phyloP scores from a whole-genome alignment of 2,797 vertebrate species.

The Todus mexicanus region DNA sequence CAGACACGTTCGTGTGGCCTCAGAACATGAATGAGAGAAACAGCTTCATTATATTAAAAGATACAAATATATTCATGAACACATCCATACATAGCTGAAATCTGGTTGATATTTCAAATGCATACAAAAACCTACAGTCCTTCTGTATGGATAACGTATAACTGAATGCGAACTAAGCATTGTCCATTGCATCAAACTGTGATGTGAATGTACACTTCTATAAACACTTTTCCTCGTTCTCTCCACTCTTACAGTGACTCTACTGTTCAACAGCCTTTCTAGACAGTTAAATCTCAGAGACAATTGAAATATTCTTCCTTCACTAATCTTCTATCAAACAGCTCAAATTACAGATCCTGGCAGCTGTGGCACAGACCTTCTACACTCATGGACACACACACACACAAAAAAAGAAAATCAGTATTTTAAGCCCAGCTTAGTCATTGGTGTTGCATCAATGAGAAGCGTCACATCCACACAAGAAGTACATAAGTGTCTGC shows the following conservation, averaged over 20 bases:
- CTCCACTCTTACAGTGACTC: background rate
- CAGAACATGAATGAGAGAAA: background rate
- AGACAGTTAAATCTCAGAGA: background rate
- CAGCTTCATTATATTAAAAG: background rate
- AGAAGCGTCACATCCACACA: background rate
- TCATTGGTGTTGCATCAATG: background rate
- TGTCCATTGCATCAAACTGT: background rate
- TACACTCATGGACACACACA: background rate
- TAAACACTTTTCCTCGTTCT: background rate
- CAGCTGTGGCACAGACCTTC: background rate
- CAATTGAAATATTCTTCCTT: background rate
- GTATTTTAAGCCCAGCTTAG: background rate
- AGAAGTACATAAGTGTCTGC: background rate
- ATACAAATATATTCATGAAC: background rate
- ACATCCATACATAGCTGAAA: background rate
- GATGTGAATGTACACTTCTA: background rate
- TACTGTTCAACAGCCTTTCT: background rate
- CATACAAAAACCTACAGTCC: background rate
- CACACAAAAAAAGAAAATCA: background rate
- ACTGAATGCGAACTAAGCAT: background rate
- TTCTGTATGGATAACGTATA: background rate
- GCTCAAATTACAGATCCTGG: background rate
- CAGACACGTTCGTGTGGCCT: background rate
- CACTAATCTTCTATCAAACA: background rate
- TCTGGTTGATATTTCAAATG: background rate